phyloP scores from a whole-genome alignment of 2,888 invertebrate genomes.

The Oscheius myriophilus region DNA sequence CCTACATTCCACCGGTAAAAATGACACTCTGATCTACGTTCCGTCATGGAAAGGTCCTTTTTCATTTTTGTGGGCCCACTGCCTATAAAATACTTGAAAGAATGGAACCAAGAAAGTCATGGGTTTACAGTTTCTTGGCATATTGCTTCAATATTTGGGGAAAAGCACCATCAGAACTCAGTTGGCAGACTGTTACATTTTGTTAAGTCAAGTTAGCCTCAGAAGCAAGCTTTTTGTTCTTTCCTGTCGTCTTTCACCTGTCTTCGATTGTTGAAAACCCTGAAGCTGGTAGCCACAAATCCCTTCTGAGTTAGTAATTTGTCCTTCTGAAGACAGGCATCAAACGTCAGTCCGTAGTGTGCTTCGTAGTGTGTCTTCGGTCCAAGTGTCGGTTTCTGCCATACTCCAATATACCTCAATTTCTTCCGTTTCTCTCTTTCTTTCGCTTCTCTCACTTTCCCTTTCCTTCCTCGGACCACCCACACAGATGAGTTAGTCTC shows the following conservation, averaged over 20 bases:
- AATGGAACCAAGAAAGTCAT: too few species aligned
- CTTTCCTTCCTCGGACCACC: conserved; percentile 58
- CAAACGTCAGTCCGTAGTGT: conserved; percentile 66
- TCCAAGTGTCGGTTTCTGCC: conserved; percentile 62
- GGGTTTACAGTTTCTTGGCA: too few species aligned
- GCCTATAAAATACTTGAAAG: too few species aligned
- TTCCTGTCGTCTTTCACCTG: conserved; percentile 51
- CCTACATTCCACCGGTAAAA: too few species aligned
- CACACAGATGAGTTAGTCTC: conserved; percentile 65
- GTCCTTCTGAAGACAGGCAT: conserved; percentile 64
- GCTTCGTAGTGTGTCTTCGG: conserved; percentile 63
- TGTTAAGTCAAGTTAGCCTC: too few species aligned
- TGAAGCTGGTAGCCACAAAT: conserved; percentile 63
- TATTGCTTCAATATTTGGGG: too few species aligned
- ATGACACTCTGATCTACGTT: too few species aligned
- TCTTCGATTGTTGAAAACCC: conserved; percentile 64
- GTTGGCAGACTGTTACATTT: too few species aligned
- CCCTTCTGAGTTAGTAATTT: conserved; percentile 50
- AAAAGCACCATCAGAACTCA: too few species aligned
- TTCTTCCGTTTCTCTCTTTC: neutral
- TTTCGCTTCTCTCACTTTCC: conserved; percentile 38
- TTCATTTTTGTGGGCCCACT: too few species aligned
- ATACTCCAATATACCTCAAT: conserved; percentile 64
- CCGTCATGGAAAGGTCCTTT: too few species aligned
- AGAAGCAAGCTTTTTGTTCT: too few species aligned